Evolutionary conservation across 2,797 vertebrate genomes (phyloP), one percentile per base, ranked within the genome.

Genomic region (Orestias chungarensis): DNA sequence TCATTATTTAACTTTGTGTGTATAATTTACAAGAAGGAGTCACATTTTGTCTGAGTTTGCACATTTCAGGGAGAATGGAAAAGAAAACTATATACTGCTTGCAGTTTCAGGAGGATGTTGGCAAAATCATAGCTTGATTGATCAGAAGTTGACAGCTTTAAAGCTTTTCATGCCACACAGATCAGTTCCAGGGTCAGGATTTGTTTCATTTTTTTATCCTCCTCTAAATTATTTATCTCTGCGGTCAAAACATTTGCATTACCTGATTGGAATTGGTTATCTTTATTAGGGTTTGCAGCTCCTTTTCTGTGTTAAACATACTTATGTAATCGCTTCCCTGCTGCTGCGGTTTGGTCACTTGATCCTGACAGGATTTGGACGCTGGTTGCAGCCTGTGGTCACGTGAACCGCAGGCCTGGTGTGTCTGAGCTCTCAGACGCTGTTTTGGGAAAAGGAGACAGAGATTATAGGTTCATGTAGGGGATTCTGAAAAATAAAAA

Each of bases 251-350:
- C 61, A 44, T 2, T 78, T 64, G 71, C 89, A 92, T 92, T 92
- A 90, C 90, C 87, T 91, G 90, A 93, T 93, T 91, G 86, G 76
- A 90, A 87, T 76, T 70, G 87, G 87, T 88, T 69, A 66, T 87
- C 79, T 83, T 91, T 89, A 90, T 91, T 90, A 88, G 87, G 87
- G 86, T 87, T 84, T 83, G 83, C 70, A n/a, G 68, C 78, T 76
- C 46, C 54, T 71, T 78, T 86, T 74, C 78, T 66, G 78, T 83
- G 83, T 87, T 88, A 82, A 87, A 88, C 81, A 86, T 87, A 90
- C 90, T 93, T 88, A 89, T 81, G 83, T 73, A 88, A 93, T 92
- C 93, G 91, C 84, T 90, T 92, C 81, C 84, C 79, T 81, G 83
- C 76, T 70, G 64, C 73, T 77, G 75, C 80, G 72, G 81, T 84